A percentile compares a stretch with the other conserved stretches of the same genome.
phyloP scores from a whole-genome alignment of 64 coral and sea anemone genomes.

The Pachyseris speciosa region DNA sequence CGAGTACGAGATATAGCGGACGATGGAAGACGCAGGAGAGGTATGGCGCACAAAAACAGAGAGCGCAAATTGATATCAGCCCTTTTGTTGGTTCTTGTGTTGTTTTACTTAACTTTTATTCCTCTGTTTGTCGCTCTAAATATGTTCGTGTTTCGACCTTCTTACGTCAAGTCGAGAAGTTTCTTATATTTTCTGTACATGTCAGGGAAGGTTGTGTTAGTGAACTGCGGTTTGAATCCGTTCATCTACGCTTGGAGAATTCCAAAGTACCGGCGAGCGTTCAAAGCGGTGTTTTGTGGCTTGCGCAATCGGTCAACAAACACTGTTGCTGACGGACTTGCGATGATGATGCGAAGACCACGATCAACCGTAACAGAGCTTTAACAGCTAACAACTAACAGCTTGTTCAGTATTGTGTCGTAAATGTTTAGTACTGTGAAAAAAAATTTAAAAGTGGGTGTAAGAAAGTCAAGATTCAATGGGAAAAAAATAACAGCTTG shows the following conservation, averaged over 20 bases:
- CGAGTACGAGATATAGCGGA: background rate
- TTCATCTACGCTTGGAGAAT: background rate
- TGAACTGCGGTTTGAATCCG: background rate
- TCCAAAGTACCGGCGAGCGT: constrained; percentile 1
- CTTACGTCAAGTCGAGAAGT: background rate
- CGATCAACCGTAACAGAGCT: too few species aligned
- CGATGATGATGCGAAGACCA: too few species aligned
- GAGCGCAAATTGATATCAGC: background rate
- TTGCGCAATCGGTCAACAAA: background rate
- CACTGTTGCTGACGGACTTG: background rate
- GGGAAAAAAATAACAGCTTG: too few species aligned
- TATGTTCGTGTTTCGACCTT: background rate
- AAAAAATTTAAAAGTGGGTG: too few species aligned
- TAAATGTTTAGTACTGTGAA: too few species aligned
- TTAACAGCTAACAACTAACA: too few species aligned
- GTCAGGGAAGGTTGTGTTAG: background rate
- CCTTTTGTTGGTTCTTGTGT: background rate
- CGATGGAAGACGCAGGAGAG: background rate
- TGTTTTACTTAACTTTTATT: background rate
- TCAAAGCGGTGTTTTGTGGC: background rate
- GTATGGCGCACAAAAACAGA: background rate
- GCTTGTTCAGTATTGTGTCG: too few species aligned
- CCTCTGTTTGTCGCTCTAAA: background rate
- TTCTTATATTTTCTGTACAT: background rate
- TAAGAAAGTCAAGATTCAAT: too few species aligned